Base-by-base conservation (phyloP, 2,113 vertebrate genomes). In the Oryzias celebensis region DNA sequence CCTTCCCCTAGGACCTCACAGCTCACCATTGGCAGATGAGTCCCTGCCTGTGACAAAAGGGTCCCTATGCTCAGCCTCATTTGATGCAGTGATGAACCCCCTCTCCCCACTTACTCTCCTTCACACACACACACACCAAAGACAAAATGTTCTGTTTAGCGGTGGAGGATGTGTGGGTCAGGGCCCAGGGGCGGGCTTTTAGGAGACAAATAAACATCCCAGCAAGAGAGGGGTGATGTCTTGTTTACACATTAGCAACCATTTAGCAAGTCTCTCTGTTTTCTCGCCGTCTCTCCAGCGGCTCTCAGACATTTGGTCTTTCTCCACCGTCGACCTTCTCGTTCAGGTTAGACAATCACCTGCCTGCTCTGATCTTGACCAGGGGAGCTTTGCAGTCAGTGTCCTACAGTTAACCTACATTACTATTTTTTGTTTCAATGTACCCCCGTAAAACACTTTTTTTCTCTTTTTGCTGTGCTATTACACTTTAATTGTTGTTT, bases 211-310 rank as follows among this genome's bases (percentile, higher is more conserved):
- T 94, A 96, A 91, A 83, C 80, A 88, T 88, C 78, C 91, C 92
- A 91, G 81, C 77, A 93, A 92, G 93, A 94, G 93, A 94, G 88
- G 91, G 94, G 92, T 94, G 93, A 94, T 94, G 94, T 95, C 94
- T 96, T 94, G 93, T 96, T 98, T 96, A 95, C 94, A 95, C 93
- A 94, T 95, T 90, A 88, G 92, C 83, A 82, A 89, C 89, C 78
- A 87, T 93, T 93, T 93, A 86, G 88, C 80, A 84, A 82, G 74
- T 87, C 80, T 80, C 58, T 62, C 67, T 78, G 77, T 85, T 83
- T 82, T 72, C 82, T 58, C 75, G 15, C 56, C 24, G 17, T 54
- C 59, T 78, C 76, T 83, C 82, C 18, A 61, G 80, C 70, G 75
- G 85, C 81, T 58, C 58, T 43, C 13, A 65, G 78, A 80, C 80